phyloP scores from a whole-genome alignment of 2,113 vertebrate species.

The Brachyhypopomus occidentalis region DNA sequence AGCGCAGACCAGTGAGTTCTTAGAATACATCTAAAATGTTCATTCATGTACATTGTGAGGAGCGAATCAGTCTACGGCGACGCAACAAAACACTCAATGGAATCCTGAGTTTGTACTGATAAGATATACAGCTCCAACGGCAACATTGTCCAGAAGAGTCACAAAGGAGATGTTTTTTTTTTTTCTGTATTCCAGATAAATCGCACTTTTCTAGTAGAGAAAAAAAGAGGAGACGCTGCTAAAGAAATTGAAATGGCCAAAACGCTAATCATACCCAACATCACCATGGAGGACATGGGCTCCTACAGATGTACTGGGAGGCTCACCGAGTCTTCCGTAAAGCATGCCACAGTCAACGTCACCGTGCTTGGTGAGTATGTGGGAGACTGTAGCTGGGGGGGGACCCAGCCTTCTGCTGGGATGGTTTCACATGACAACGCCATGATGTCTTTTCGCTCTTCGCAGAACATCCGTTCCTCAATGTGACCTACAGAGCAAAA shows the following conservation, averaged over 20 bases:
- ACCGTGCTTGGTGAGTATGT: slow-evolving; percentile 75
- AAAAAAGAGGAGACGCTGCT: accelerated
- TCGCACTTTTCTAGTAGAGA: neutral
- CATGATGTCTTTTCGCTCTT: neutral
- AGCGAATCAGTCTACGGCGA: neutral
- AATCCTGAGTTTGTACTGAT: neutral
- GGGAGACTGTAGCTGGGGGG: neutral
- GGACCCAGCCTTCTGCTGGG: no score
- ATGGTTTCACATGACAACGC: neutral
- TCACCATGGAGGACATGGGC: slow-evolving; percentile 79
- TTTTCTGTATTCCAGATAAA: slow-evolving; percentile 61
- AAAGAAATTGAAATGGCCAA: slow-evolving; percentile 45
- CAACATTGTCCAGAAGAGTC: neutral
- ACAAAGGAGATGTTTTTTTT: neutral
- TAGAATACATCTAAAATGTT: neutral
- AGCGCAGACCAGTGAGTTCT: slow-evolving; percentile 59
- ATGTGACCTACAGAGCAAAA: slow-evolving; percentile 62
- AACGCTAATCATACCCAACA: slow-evolving; percentile 69
- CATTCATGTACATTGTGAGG: neutral
- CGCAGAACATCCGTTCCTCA: slow-evolving; percentile 82
- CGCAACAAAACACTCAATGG: neutral
- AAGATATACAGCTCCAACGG: neutral
- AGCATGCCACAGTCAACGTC: slow-evolving; percentile 62
- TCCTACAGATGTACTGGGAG: slow-evolving; percentile 73
- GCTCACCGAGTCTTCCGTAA: slow-evolving; percentile 8